phyloP scores from a whole-genome alignment of 2,888 invertebrate genomes.

The Gari tellinella region DNA sequence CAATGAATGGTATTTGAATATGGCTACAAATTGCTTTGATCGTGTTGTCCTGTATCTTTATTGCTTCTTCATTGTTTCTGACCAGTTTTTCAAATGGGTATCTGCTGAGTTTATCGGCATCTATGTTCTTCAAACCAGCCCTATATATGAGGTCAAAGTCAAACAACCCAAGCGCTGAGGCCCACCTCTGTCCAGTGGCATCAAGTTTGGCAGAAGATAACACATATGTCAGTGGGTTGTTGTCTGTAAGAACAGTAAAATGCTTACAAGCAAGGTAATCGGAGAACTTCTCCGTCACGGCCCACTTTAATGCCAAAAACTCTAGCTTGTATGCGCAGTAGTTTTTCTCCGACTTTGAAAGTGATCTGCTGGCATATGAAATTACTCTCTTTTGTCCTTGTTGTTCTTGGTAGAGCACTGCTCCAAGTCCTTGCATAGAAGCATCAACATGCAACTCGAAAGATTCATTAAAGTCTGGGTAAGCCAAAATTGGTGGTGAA shows the following conservation, averaged over 20 bases:
- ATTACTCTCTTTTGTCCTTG: slow-evolving; percentile 34
- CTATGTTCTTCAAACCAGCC: not conserved
- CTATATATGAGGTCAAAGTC: slow-evolving; percentile 7
- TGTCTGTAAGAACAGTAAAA: slow-evolving; percentile 9
- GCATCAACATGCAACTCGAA: slow-evolving; percentile 57
- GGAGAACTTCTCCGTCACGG: slow-evolving; percentile 5
- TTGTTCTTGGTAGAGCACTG: slow-evolving; percentile 45
- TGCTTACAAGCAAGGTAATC: not conserved
- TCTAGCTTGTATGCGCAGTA: slow-evolving; percentile 1
- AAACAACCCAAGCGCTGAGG: not conserved
- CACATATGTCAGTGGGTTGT: slow-evolving; percentile 8
- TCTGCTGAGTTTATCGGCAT: not conserved
- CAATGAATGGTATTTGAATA: not conserved
- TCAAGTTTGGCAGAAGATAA: slow-evolving; percentile 9
- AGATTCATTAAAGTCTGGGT: slow-evolving; percentile 29
- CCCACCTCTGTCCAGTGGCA: slow-evolving; percentile 15
- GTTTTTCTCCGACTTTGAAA: slow-evolving; percentile 2
- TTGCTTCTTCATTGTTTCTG: not conserved
- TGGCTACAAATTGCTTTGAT: slow-evolving; percentile 3
- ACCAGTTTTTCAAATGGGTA: slow-evolving; percentile 1
- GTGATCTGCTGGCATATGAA: slow-evolving; percentile 45
- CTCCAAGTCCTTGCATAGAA: slow-evolving; percentile 31
- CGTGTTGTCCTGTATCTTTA: not conserved
- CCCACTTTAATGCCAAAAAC: slow-evolving; percentile 12
- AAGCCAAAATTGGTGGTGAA: slow-evolving; percentile 40